Percentiles rank a stretch among this genome's conserved stretches.
These are phyloP conservation scores for Beroe forskalii DNA, from an alignment of 37 sponge, comb jelly and placozoan species.

Conservation along the genomic window DNA sequence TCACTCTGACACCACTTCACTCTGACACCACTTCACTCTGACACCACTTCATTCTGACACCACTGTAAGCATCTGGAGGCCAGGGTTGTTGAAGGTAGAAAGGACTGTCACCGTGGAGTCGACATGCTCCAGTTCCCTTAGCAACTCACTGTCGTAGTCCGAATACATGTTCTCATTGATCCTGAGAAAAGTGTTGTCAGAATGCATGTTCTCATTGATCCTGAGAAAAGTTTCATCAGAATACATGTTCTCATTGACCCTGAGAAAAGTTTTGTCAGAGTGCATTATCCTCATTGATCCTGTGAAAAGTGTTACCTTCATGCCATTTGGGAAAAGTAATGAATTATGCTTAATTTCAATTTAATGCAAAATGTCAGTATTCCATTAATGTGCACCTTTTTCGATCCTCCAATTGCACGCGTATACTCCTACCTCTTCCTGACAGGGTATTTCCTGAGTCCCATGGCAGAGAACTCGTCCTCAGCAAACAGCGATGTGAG, in stretches of 20 bases:
- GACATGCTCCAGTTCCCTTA: constrained; percentile 36
- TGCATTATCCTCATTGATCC: background rate
- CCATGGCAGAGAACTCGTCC: constrained; percentile 52
- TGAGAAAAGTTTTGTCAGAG: background rate
- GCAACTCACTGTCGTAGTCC: constrained; percentile 1
- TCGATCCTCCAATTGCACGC: no score
- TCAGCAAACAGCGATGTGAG: background rate
- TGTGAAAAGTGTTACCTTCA: no score
- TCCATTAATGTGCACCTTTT: no score
- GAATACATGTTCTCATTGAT: constrained; percentile 51
- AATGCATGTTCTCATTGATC: constrained; percentile 46
- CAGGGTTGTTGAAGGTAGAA: constrained; percentile 48
- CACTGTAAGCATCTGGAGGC: background rate
- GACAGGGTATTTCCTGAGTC: constrained; percentile 60
- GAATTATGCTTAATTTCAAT: no score
- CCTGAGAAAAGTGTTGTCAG: constrained; percentile 23
- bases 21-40: background rate
- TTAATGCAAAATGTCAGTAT: no score
- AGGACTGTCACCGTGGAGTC: constrained; percentile 55
- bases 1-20: background rate
- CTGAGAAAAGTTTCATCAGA: background rate
- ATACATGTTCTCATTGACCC: background rate
- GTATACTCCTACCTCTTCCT: background rate
- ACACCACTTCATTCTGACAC: background rate
- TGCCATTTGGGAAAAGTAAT: no score